Base-by-base conservation (phyloP, 2,113 vertebrate genomes). In the Pluvianellus socialis region DNA sequence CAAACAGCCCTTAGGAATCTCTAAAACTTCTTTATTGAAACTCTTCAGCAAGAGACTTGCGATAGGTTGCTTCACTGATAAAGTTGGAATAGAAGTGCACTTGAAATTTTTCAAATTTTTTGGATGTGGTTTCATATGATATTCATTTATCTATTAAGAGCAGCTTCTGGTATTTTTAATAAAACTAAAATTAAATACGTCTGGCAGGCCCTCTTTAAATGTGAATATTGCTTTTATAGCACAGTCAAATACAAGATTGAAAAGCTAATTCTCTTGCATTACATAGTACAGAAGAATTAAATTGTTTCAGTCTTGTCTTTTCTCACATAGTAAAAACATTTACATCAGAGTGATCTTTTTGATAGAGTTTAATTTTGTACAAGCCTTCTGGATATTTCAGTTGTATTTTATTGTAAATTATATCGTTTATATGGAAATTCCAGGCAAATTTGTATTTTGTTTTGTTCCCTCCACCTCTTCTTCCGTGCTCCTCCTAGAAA, bases 91-190 rank as follows among this genome's bases (percentile, higher is more conserved):
- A 67, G 61, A 94, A 87, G 10, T 33, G n/a, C 40, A 58, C 40
- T 87, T 81, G 32, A 87, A 81, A 84, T 92, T 52, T 84, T 94
- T 94, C 45, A 66, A 0, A 45, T 89, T 67, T 93, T 89, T 95
- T 90, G 13, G 9, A 23, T 73, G 59, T 76, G 63, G 28, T 84
- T 92, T 92, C 86, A 93, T 88, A 38, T 81, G 95, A 86, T 19
- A 87, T 71, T 90, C 8, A 79, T 90, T 94, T 93, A 65, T 91
- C 80, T 87, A 35, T 72, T 94, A 86, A 75, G 44, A 81, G 32
- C 38, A 74, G 22, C 44, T 96, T 91, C 92, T 81, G 44, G 66
- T 68, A 87, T 65, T 82, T 94, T 91, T 94, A 87, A 85, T 92
- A 85, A 94, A 95, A 72, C 15, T 85, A 88, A 75, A 80, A 92